These are phyloP conservation scores for Labeo calbasu DNA, from an alignment of 2,797 vertebrate species.

Conservation along the genomic window DNA sequence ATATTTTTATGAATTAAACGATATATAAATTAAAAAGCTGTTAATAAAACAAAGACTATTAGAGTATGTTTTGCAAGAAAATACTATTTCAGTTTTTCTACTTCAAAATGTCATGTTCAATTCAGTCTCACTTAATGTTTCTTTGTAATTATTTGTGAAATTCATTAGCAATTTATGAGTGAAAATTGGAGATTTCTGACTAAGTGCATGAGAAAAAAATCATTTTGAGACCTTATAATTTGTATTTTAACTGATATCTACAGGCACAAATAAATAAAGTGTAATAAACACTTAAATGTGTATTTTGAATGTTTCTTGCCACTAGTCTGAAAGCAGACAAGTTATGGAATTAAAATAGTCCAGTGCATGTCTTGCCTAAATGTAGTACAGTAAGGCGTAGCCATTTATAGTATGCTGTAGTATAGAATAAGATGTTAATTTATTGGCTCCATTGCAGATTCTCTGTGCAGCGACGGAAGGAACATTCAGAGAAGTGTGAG, in stretches of 20 bases:
- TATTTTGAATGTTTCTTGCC: background rate
- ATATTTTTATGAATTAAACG: too few species aligned
- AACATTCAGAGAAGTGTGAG: constrained; percentile 24
- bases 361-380: background rate
- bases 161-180: background rate
- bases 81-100: background rate
- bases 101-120: background rate
- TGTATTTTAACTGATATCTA: background rate
- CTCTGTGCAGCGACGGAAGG: background rate
- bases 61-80: background rate
- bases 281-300: too few species aligned
- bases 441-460: background rate
- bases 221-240: background rate
- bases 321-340: background rate
- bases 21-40: background rate
- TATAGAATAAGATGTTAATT: background rate
- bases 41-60: background rate
- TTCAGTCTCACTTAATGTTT: background rate
- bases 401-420: background rate
- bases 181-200: too few species aligned
- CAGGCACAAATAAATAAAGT: too few species aligned
- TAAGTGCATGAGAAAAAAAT: background rate
- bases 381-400: background rate
- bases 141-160: too few species aligned
- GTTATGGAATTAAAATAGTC: background rate